Conservation (phyloP, 1,140 invertebrate genomes). For the Agrilus planipennis region DNA sequence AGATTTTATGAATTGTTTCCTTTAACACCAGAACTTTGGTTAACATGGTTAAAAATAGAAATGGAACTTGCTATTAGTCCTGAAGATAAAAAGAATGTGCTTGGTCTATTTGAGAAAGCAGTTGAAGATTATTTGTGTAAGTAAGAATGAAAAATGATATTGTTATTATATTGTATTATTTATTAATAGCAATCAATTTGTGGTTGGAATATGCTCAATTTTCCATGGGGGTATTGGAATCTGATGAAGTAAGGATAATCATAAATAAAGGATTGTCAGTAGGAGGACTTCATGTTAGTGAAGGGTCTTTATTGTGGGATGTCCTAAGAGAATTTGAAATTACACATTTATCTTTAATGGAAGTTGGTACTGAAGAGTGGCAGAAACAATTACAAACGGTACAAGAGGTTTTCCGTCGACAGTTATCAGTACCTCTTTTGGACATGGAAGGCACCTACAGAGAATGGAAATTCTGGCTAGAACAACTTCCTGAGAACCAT, state of each 20-base stretch:
- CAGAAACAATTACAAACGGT: slow-evolving; percentile 21
- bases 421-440: slow-evolving; percentile 32
- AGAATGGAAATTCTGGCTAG: slow-evolving; percentile 30
- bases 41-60: slow-evolving; percentile 61
- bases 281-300: slow-evolving; percentile 54
- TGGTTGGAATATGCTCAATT: slow-evolving; percentile 70
- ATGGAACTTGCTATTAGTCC: slow-evolving; percentile 42
- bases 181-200: slow-evolving; percentile 50
- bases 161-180: slow-evolving; percentile 7
- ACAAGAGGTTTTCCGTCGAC: slow-evolving; percentile 26
- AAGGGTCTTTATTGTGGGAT: slow-evolving; percentile 63
- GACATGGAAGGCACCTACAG: slow-evolving; percentile 32
- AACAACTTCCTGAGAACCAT: slow-evolving; percentile 25
- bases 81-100: slow-evolving; percentile 42
- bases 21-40: slow-evolving; percentile 54
- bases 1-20: slow-evolving; percentile 57
- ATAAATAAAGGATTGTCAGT: slow-evolving; percentile 58
- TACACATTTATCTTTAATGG: slow-evolving; percentile 36
- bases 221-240: slow-evolving; percentile 38
- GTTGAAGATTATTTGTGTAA: slow-evolving; percentile 64
- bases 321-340: slow-evolving; percentile 61
- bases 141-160: too few relatives aligned
- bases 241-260: slow-evolving; percentile 42
- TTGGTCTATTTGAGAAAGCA: slow-evolving; percentile 54
- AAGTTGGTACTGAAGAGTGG: slow-evolving; percentile 21